Evolutionary conservation across 2,888 invertebrate genomes (phyloP).

Genomic region (Melipona beecheii): DNA sequence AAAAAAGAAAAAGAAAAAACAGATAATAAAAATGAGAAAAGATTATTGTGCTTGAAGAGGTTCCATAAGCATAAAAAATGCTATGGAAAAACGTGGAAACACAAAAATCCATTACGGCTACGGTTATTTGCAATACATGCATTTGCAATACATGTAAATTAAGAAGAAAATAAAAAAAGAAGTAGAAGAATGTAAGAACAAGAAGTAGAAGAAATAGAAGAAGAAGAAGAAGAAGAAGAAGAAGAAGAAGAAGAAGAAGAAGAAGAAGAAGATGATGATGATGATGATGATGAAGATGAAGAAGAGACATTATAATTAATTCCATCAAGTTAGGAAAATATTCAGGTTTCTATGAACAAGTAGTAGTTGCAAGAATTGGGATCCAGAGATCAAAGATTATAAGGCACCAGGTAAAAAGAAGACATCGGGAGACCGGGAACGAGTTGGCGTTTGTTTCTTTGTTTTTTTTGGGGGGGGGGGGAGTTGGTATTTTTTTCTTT

Average conservation of each 20-base stretch:
- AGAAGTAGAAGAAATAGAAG: constrained; percentile 21
- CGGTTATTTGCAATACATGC: constrained; percentile 72
- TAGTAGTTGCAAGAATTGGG: constrained; percentile 30
- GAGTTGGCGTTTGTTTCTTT: constrained; percentile 1
- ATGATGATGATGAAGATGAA: too few species aligned
- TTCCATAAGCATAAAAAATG: constrained; percentile 27
- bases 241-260: too few species aligned
- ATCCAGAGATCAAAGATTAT: constrained; percentile 34
- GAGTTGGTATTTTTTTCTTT: neutral
- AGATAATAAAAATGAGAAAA: neutral
- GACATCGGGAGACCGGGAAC: constrained; percentile 16
- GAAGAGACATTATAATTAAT: constrained; percentile 36
- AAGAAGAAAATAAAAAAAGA: constrained; percentile 30
- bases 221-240: constrained; percentile 10
- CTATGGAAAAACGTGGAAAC: constrained; percentile 41
- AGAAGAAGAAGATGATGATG: too few species aligned
- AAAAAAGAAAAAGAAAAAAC: neutral
- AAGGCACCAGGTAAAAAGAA: constrained; percentile 23
- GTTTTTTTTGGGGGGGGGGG: neutral
- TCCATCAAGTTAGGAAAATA: constrained; percentile 34
- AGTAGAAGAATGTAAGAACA: constrained; percentile 43
- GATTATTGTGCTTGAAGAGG: constrained; percentile 36
- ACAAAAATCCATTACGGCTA: constrained; percentile 50
- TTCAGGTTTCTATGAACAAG: constrained; percentile 27
- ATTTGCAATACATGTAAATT: constrained; percentile 68